Conservation (phyloP, 2,113 vertebrate genomes). For the Equus przewalskii region DNA sequence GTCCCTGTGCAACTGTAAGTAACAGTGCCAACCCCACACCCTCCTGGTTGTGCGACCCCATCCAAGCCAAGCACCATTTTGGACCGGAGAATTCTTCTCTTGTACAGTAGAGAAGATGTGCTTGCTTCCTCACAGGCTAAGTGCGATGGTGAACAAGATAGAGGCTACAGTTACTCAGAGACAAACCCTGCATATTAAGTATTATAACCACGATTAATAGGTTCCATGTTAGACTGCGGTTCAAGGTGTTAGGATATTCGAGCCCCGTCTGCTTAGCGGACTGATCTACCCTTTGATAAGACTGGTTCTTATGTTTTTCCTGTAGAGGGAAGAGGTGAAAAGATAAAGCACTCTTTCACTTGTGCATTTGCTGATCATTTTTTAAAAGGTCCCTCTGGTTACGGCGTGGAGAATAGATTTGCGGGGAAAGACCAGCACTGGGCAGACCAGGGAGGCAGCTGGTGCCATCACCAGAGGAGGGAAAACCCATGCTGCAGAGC, state of each 20-base stretch:
- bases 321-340: background rate
- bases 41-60: background rate
- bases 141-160: background rate
- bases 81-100: background rate
- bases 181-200: background rate
- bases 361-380: background rate
- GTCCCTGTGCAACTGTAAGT: background rate
- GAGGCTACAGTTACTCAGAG: background rate
- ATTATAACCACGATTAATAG: background rate
- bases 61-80: background rate
- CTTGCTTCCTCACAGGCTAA: background rate
- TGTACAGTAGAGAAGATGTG: background rate
- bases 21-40: background rate
- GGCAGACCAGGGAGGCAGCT: background rate
- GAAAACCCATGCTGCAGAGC: background rate
- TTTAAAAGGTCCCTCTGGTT: background rate
- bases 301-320: slow-evolving; percentile 3
- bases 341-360: background rate
- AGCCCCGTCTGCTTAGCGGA: background rate
- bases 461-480: background rate
- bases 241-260: background rate
- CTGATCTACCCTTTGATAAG: slow-evolving; percentile 49
- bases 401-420: background rate
- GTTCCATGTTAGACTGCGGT: slow-evolving; percentile 39
- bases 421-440: background rate